Base-by-base conservation (phyloP, 2,797 vertebrate species). In the Xenentodon cancila region DNA sequence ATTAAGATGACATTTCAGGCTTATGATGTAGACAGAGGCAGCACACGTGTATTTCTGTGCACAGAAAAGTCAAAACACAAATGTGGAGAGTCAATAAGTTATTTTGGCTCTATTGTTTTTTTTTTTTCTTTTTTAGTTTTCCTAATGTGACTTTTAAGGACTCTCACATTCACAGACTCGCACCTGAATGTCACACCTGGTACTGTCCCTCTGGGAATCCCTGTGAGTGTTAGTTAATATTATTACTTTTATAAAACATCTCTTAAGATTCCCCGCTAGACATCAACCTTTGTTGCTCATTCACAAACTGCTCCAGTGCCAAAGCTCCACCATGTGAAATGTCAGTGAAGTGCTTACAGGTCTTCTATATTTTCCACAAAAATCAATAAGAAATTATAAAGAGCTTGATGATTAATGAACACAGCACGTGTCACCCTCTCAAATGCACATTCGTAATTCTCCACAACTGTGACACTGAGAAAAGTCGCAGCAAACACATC, bases 11-110 rank as follows among this genome's bases (percentile, higher is more conserved):
- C 68, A 77, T 73, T 64, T 80, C 20, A 64, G 47, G 30, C 67
- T 60, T 52, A 60, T 73, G 63, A 77, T 73, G 40, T 64, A 75
- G 43, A 87, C 71, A 71, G 73, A 52, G 59, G 1, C 17, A 22
- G 17, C 7, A 8, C 30, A 8, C 30, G 7, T 5, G 16, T 52
- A 25, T 50, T 9, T 45, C 25, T 42, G 17, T 50, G 20, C 25
- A 18, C 9, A 40, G 4, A 50, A 15, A 25, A 19, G 8, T 20
- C 13, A 21, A 49, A 49, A 48, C 18, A 4, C 19, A 22, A n/a
- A 40, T 0, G 0, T 8, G 5, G 5, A 59, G 9, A 48, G 47
- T 22, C n/a, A 2, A 7, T 25, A 19, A 16, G 19, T 4, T 21
- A 22, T 13, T 37, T 11, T 37, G 34, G 9, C 34, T 37, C 34